These are phyloP conservation scores for Sarcophaga bullata DNA, from an alignment of 1,140 invertebrate genomes.

Conservation along the genomic window DNA sequence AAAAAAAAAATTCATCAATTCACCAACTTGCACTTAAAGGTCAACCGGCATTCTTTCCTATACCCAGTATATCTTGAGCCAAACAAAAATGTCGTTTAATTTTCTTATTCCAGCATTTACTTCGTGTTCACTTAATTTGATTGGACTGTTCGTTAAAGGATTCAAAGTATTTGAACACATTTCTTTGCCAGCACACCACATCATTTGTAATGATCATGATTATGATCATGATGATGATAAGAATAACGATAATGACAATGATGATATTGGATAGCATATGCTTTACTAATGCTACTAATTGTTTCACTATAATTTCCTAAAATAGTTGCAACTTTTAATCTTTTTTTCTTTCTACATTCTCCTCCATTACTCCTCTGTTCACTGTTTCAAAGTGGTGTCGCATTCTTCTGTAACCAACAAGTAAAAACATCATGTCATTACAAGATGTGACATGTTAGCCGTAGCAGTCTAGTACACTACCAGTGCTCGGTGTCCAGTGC, in stretches of 20 bases:
- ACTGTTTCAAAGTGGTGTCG: neutral
- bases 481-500: too few relatives aligned
- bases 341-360: too few relatives aligned
- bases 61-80: too few relatives aligned
- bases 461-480: neutral
- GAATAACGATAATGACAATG: neutral
- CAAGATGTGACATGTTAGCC: neutral
- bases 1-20: too few relatives aligned
- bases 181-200: neutral
- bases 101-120: too few relatives aligned
- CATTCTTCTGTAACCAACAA: neutral
- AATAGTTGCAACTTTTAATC: neutral
- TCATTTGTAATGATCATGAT: neutral
- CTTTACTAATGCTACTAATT: conserved; percentile 16
- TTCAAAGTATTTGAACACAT: neutral
- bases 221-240: neutral
- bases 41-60: too few relatives aligned
- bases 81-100: too few relatives aligned
- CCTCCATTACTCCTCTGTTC: neutral
- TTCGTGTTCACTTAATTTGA: too few relatives aligned
- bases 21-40: too few relatives aligned
- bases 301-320: conserved; percentile 19
- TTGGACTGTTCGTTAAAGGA: neutral
- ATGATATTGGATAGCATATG: neutral
- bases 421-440: conserved; percentile 22